Conservation (phyloP, 1,140 invertebrate species). For the Bombus vancouverensis region DNA sequence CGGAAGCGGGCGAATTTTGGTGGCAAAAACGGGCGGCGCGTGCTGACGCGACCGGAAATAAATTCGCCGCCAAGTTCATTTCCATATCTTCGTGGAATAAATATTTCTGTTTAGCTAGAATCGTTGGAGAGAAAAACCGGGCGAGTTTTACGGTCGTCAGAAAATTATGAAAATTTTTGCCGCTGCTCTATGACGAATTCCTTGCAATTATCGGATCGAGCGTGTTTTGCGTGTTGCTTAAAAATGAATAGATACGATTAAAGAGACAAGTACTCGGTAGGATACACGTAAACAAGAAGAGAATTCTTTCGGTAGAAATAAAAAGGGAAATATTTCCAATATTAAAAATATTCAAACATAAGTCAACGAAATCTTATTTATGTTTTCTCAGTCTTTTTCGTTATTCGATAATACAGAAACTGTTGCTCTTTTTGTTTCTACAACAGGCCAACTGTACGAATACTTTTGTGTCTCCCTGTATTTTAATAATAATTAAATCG, state of each 20-base stretch:
- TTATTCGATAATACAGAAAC: too few species aligned
- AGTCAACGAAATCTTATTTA: too few species aligned
- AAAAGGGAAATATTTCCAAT: neutral
- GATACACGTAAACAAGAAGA: neutral
- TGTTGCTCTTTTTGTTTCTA: neutral
- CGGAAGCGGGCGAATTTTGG: conserved; percentile 36
- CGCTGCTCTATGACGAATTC: conserved; percentile 34
- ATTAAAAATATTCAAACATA: too few species aligned
- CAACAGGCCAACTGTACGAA: neutral
- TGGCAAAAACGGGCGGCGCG: conserved; percentile 42
- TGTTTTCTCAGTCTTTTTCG: too few species aligned
- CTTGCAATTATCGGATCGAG: conserved; percentile 56
- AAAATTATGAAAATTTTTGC: conserved; percentile 58
- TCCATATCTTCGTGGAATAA: conserved; percentile 58
- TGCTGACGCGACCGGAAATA: conserved; percentile 50
- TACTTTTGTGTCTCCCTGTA: neutral
- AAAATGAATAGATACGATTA: neutral
- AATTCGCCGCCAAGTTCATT: conserved; percentile 53
- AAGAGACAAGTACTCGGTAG: neutral
- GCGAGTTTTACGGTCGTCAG: neutral
- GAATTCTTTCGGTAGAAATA: neutral
- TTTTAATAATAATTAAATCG: neutral
- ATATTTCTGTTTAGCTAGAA: conserved; percentile 22
- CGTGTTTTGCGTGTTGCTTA: neutral
- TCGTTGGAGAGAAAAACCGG: neutral